Percentiles rank a stretch among this genome's conserved stretches.
Conservation (phyloP, 2,888 invertebrate species). For the Limnephilus lunatus region DNA sequence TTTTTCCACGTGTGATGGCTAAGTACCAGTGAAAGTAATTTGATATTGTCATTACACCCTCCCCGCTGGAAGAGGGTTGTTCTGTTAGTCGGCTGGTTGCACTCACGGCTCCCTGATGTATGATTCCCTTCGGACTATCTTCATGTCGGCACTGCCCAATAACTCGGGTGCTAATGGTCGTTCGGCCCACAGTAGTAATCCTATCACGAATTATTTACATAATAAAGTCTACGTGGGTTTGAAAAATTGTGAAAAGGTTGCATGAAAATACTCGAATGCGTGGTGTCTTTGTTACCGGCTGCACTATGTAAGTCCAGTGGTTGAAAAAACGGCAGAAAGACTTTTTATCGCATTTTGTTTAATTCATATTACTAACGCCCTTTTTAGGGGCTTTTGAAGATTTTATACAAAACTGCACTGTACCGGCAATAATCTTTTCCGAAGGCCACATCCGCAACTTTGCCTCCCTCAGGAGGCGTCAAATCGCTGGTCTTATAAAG, state of each 20-base stretch:
- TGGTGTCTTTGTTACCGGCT: slow-evolving; percentile 15
- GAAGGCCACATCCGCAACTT: too few relatives aligned
- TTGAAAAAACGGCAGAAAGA: neutral
- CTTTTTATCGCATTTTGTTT: neutral
- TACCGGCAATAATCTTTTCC: too few relatives aligned
- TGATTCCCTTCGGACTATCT: slow-evolving; percentile 18
- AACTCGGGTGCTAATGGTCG: slow-evolving; percentile 43
- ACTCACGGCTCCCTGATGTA: slow-evolving; percentile 36
- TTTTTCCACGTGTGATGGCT: neutral
- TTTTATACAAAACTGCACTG: too few relatives aligned
- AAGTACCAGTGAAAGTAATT: neutral
- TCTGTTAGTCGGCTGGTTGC: neutral
- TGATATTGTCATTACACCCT: neutral
- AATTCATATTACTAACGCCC: too few relatives aligned
- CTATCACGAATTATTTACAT: neutral
- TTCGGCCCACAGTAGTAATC: slow-evolving; percentile 17
- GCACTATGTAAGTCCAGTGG: neutral
- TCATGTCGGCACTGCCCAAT: slow-evolving; percentile 41
- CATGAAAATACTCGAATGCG: neutral
- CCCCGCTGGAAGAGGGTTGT: slow-evolving; percentile 2
- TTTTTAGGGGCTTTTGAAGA: too few relatives aligned
- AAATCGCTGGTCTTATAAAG: too few relatives aligned
- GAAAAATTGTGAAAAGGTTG: neutral
- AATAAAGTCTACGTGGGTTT: neutral
- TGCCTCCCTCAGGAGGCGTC: too few relatives aligned